Conservation (phyloP, 2,888 invertebrate genomes). For the Lithophane ornitopus region DNA sequence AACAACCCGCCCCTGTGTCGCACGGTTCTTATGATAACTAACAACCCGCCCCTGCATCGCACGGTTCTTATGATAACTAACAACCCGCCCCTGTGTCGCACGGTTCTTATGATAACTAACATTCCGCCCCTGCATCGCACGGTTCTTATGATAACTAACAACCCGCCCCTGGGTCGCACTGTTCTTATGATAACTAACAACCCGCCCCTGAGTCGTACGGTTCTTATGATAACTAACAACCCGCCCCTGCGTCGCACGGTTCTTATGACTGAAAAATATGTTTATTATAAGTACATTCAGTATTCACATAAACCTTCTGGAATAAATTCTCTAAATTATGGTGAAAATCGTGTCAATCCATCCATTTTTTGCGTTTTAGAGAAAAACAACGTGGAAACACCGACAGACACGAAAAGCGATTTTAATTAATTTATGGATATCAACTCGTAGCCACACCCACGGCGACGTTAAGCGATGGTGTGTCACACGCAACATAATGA, state of each 20-base stretch:
- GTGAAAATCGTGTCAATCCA: background rate
- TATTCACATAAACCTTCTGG: background rate
- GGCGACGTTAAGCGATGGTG: background rate
- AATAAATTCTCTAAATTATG: background rate
- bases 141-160: background rate
- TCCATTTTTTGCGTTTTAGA: background rate
- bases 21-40: background rate
- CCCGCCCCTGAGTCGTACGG: background rate
- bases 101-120: background rate
- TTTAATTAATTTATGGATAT: background rate
- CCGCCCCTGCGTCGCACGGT: background rate
- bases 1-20: background rate
- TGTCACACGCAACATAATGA: too few species aligned
- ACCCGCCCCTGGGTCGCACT: background rate
- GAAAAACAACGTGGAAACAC: background rate
- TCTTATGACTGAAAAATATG: background rate
- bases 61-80: background rate
- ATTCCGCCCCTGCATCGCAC: background rate
- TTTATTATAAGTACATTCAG: too few species aligned
- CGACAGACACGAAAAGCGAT: background rate
- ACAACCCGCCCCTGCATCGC: background rate
- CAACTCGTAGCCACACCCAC: background rate
- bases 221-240: background rate
- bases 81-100: background rate
- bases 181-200: background rate